Conservation (phyloP, 2,888 invertebrate genomes). For the Ephialtes manifestator region DNA sequence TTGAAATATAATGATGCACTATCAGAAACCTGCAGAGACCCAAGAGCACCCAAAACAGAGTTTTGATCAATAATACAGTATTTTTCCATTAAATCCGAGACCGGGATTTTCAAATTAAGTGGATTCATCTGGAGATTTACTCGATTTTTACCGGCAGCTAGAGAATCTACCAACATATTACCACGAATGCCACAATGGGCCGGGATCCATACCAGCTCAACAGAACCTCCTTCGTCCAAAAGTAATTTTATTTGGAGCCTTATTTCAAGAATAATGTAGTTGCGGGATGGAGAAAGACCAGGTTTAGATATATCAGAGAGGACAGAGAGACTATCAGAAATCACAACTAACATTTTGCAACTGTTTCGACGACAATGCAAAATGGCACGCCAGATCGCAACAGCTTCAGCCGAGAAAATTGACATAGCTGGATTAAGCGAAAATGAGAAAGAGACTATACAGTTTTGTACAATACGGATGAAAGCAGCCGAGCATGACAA, state of each 20-base stretch:
- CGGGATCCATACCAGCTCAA: conserved; percentile 6
- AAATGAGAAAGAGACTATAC: background rate
- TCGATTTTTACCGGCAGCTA: background rate
- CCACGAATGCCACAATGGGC: background rate
- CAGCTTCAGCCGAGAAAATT: background rate
- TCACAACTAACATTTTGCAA: background rate
- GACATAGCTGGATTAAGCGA: too few relatives aligned
- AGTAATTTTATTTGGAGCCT: background rate
- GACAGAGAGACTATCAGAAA: conserved; percentile 1
- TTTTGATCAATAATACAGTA: background rate
- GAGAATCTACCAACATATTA: background rate
- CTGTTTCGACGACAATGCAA: background rate
- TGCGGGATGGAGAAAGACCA: background rate
- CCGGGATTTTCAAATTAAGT: background rate
- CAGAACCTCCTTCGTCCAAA: background rate
- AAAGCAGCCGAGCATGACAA: background rate
- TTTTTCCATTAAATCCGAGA: background rate
- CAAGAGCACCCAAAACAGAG: background rate
- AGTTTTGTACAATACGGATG: background rate
- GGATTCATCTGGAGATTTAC: background rate
- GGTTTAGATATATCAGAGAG: background rate
- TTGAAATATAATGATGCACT: background rate
- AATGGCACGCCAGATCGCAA: conserved; percentile 13
- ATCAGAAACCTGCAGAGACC: background rate
- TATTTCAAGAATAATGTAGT: conserved; percentile 11